Base-by-base conservation (phyloP, 1,140 invertebrate genomes). In the Lordiphosa clarofinis region DNA sequence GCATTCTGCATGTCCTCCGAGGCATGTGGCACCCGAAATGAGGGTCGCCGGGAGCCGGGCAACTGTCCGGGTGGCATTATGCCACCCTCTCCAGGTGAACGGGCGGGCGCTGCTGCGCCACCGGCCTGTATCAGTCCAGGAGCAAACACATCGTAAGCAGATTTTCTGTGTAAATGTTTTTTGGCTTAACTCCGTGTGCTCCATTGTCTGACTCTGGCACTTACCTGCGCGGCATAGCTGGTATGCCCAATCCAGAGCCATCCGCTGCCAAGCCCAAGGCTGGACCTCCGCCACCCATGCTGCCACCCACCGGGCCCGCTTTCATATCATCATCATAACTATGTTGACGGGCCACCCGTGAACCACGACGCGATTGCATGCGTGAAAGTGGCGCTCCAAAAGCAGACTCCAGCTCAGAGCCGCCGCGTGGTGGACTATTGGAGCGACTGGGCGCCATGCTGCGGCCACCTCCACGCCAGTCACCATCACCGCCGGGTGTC, bases 261-360 rank as follows among this genome's bases (percentile, higher is more conserved):
- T 76, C 52, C 12, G 73, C 67, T 28, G 62, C 91, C 15, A 94
- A 88, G 2, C 91, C 91, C n/a, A 94, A 87, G 3, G 91, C 11
- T 58, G 90, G 49, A 74, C 89, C 57, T 60, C 72, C 52, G 3
- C 78, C 84, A 4, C 75, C 91, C 21, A 94, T 90, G 9, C 91
- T 92, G 72, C 87, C 88, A 8, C 72, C 60, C 3, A 75, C 87
- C 6, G 61, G 65, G 15, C 64, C 53, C 62, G 88, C 56, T 84
- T 90, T 79, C 90, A 93, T 91, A 59, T 96, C 95, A 50, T 95
- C 94, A 72, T 95, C 94, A 72, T 94, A 95, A 68, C 94, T 95
- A 67, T 94, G 94, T 87, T 95, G 94, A 9, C 94, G 91, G 4
- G 93, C 92, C 28, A 84, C 78, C 38, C 93, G 90, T 0, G 94